Conservation (phyloP, 2,113 vertebrate species). For the Colinus virginianus region DNA sequence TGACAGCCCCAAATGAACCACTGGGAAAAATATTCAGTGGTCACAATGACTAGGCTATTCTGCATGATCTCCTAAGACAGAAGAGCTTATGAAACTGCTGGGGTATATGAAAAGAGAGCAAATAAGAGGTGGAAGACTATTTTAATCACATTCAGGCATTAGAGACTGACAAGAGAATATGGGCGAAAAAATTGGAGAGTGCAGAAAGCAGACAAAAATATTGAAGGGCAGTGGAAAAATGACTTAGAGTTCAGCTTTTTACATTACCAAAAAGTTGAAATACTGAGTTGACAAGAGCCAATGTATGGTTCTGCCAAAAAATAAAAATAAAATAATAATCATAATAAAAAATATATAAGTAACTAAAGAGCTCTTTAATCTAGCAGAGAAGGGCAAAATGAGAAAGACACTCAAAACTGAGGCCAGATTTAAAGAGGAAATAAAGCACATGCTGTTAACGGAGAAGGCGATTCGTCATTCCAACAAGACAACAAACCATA, state of each 20-base stretch:
- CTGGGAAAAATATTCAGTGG: constrained; percentile 16
- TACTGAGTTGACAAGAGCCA: neutral
- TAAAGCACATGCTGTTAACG: neutral
- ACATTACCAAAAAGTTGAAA: neutral
- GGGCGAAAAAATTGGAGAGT: neutral
- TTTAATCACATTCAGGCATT: constrained; percentile 36
- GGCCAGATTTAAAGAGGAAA: neutral
- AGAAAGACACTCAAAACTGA: neutral
- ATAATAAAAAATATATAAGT: constrained; percentile 1
- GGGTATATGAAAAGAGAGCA: neutral
- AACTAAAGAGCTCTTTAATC: constrained; percentile 17
- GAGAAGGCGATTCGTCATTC: neutral
- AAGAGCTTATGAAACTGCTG: neutral
- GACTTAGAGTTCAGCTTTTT: neutral
- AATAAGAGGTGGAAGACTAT: neutral
- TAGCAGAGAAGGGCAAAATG: constrained; percentile 3
- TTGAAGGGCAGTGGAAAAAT: constrained; percentile 25
- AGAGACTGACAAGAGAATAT: constrained; percentile 10
- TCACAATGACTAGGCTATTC: neutral
- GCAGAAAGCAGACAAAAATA: constrained; percentile 24
- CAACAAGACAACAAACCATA: neutral
- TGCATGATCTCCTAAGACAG: neutral
- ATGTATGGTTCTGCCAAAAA: neutral
- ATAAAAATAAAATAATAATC: too few relatives aligned
- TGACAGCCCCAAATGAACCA: neutral